Base-by-base conservation (phyloP, 2,113 vertebrate species). In the Stercorarius parasiticus region DNA sequence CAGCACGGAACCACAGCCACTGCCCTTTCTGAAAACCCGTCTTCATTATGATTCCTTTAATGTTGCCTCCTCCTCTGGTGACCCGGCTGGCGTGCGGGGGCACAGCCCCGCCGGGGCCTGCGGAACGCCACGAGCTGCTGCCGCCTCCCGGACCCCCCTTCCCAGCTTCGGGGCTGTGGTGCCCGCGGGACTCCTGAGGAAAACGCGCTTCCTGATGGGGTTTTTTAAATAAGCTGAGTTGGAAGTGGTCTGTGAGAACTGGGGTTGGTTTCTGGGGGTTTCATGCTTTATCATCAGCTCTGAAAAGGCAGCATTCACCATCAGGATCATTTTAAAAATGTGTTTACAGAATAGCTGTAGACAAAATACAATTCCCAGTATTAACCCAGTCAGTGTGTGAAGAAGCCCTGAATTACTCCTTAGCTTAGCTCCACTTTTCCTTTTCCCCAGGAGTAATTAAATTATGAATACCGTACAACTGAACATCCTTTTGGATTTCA, bases 41-140 rank as follows among this genome's bases (percentile, higher is more conserved):
- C 30, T 13, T 10, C 2, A 2, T 14, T 16, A 0, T 7, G 5
- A 1, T 10, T 30, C 25, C 40, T 17, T 25, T 13, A 10, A 5
- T 0, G 29, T 3, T 7, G 42, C 52, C 42, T 19, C 32, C 52
- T 40, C 11, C 34, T 10, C 34, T 2, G 49, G 5, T 18, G 25
- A 7, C 21, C 40, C 47, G 15, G 1, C 21, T 1, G 61, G n/a
- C 42, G 25, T 15, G 14, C 19, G 27, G 61, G 72, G 29, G 40
- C 10, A 13, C 22, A 6, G 43, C 27, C 45, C 66, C 22, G 22
- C n/a, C 11, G n/a, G 23, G 36, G 55, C 69, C 42, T 30, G 59
- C 77, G 9, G 18, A 8, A 13, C 13, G 43, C 52, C 52, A 0
- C 8, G 9, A 4, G 45, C 43, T 11, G 50, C 47, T 10, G 47